Percentiles rank a stretch among this genome's conserved stretches.
Evolutionary conservation across 2,888 invertebrate species (phyloP).

Genomic region (Yponomeuta evonymella): DNA sequence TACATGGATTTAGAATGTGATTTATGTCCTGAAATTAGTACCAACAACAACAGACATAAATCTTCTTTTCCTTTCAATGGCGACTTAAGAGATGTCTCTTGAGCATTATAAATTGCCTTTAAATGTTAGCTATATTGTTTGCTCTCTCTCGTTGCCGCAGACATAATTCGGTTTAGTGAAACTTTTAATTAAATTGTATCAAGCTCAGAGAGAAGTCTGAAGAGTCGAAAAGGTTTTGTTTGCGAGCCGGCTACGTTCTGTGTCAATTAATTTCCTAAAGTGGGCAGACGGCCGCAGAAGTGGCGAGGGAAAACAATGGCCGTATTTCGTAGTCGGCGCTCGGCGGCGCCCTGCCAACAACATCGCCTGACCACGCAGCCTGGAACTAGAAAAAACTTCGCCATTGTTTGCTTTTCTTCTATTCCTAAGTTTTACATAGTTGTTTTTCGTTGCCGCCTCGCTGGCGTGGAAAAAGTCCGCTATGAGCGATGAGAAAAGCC

Average conservation of each 20-base stretch:
- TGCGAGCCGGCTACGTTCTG: conserved; percentile 50
- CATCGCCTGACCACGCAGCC: conserved; percentile 40
- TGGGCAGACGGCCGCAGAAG: conserved; percentile 52
- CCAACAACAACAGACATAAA: conserved; percentile 19
- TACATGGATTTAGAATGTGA: conserved; percentile 53
- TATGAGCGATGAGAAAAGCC: conserved; percentile 25
- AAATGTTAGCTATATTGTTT: not conserved
- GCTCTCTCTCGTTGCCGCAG: conserved; percentile 31
- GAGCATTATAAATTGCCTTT: conserved; percentile 1
- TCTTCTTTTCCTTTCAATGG: not conserved
- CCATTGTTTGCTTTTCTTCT: conserved; percentile 55
- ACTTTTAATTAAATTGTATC: conserved; percentile 71
- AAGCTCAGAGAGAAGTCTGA: conserved; percentile 46
- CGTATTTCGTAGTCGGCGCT: conserved; percentile 51
- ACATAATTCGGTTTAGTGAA: conserved; percentile 34
- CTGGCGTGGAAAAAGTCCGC: conserved; percentile 28
- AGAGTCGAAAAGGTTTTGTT: conserved; percentile 56
- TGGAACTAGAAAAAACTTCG: conserved; percentile 56
- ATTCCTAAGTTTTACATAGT: conserved; percentile 49
- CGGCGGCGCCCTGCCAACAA: conserved; percentile 49
- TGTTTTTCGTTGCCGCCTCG: conserved; percentile 45
- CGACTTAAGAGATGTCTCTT: not conserved
- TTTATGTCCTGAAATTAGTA: conserved; percentile 35
- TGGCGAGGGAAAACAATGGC: conserved; percentile 55
- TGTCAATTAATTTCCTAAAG: conserved; percentile 69